Evolutionary conservation across 1,140 invertebrate species (phyloP).

Genomic region (Drosophila ohnishii): DNA sequence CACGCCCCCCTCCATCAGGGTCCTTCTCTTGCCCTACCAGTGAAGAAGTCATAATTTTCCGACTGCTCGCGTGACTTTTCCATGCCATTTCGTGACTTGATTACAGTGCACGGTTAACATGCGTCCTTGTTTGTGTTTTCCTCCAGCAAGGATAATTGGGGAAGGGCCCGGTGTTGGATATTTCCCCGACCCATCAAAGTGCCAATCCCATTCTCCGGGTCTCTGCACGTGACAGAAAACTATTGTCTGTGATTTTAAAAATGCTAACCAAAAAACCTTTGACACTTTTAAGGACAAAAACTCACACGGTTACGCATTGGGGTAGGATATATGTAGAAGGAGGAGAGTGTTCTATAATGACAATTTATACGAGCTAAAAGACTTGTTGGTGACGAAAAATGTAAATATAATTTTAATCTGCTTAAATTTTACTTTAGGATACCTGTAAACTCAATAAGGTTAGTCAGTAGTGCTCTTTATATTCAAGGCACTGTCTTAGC

Average conservation of each 20-base stretch:
- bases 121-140: conserved; percentile 47
- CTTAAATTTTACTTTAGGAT: background rate
- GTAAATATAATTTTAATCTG: background rate
- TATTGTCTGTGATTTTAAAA: conserved; percentile 68
- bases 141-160: conserved; percentile 24
- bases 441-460: background rate
- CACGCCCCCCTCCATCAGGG: conserved; percentile 31
- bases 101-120: conserved; percentile 60
- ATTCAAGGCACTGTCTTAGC: too few relatives aligned
- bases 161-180: background rate
- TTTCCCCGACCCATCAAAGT: conserved; percentile 7
- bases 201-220: conserved; percentile 3
- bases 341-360: background rate
- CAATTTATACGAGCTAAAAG: background rate
- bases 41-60: conserved; percentile 71
- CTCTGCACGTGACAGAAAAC: conserved; percentile 63
- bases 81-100: conserved; percentile 72
- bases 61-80: conserved; percentile 72
- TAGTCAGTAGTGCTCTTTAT: too few relatives aligned
- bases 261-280: conserved; percentile 28
- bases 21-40: conserved; percentile 14
- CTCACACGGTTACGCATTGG: background rate
- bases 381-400: background rate
- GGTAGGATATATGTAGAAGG: background rate
- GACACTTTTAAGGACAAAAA: conserved; percentile 27